Base-by-base conservation (phyloP, 1,140 invertebrate genomes). In the Leptopilina boulardi region DNA sequence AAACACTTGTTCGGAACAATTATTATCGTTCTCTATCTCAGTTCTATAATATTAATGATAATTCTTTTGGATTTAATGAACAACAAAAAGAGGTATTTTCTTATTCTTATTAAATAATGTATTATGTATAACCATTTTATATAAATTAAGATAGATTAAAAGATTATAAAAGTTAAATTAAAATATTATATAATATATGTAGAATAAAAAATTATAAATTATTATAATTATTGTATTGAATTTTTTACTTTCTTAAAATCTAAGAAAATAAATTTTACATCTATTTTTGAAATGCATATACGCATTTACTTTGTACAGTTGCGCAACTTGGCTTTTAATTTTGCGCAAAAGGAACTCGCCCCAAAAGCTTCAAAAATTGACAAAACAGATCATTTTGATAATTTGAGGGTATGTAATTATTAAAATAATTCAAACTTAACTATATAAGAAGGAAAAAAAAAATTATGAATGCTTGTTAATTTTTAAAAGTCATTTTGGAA, bases 321-420 rank as follows among this genome's bases (percentile, higher is more conserved):
- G 9, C 91, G 98, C 26, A 92, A 97, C 88, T 92, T 94, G 6
- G 94, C 97, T 2, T 99, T 99, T 86, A 96, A 97, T 87, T 98
- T 99, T 88, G 93, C 94, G 3, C 98, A 99, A 92, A 99, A 99
- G 88, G 97, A 99, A 91, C 90, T 99, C 56, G 98, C 98, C 0
- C 97, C 98, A 0, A 94, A 95, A 91, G 98, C 98, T 15, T 92
- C 93, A 73, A 94, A 98, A 90, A 99, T 99, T 76, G 98, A 99
- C 86, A 95, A 93, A 85, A 93, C 93, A 42, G 98, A 99, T 92
- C 92, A 94, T 70, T 99, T 99, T 85, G 92, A 93, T 77, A 91
- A 93, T n/a, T 83, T 95, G 1, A 91, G 92, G 81, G 94, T 95
- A 88, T 92, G 85, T 84, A 75, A 73, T 72, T 21, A 74, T 19